These are phyloP conservation scores for Hassar affinis DNA, from an alignment of 2,113 vertebrate genomes.

Conservation along the genomic window DNA sequence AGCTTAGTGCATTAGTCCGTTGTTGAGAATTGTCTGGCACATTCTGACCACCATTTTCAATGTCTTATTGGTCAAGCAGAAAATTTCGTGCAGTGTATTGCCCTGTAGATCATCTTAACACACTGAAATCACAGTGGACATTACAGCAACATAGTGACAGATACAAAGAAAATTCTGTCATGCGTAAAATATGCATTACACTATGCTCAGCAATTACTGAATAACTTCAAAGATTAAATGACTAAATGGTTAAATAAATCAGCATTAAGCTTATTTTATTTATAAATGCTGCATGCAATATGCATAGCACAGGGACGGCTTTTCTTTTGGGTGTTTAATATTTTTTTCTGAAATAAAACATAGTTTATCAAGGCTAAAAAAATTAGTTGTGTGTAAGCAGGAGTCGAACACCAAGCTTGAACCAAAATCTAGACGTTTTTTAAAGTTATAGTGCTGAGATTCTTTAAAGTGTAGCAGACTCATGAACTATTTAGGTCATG, in stretches of 20 bases:
- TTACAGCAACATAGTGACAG: neutral
- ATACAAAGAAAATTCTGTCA: neutral
- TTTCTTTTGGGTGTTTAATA: neutral
- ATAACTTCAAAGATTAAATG: neutral
- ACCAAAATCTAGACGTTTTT: neutral
- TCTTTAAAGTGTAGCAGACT: neutral
- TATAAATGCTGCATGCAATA: neutral
- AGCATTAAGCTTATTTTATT: neutral
- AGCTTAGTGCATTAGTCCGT: neutral
- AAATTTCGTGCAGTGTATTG: neutral
- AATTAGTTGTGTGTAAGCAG: neutral
- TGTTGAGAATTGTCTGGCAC: neutral
- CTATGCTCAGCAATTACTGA: neutral
- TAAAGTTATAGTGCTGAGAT: neutral
- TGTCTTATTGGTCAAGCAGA: constrained; percentile 2
- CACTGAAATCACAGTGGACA: neutral
- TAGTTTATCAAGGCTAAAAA: neutral
- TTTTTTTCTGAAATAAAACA: neutral
- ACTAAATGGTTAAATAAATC: neutral
- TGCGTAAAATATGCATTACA: neutral
- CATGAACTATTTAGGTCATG: neutral
- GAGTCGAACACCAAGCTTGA: neutral
- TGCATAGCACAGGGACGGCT: neutral
- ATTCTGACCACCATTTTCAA: neutral
- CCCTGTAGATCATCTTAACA: neutral